Conservation (phyloP, 2,888 invertebrate species). For the Drepana falcataria region DNA sequence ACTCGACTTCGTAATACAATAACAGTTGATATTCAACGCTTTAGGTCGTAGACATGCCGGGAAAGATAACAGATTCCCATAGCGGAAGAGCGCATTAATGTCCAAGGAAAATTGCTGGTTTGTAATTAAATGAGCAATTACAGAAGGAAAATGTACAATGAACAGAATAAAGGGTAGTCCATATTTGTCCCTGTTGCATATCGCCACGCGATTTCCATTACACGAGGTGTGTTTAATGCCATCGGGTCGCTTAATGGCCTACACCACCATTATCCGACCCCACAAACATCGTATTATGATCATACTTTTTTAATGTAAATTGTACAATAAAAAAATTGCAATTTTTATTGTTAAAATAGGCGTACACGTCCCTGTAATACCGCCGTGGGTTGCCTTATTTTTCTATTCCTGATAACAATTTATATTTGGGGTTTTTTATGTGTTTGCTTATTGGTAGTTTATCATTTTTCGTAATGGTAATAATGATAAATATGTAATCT, state of each 20-base stretch:
- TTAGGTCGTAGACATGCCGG: neutral
- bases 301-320: slow-evolving; percentile 56
- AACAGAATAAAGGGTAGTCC: slow-evolving; percentile 35
- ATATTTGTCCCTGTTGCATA: slow-evolving; percentile 46
- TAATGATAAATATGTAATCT: slow-evolving; percentile 17
- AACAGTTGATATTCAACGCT: neutral
- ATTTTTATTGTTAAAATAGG: slow-evolving; percentile 58
- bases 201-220: slow-evolving; percentile 63
- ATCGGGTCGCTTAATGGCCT: slow-evolving; percentile 61
- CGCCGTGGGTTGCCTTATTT: slow-evolving; percentile 59
- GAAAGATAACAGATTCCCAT: neutral
- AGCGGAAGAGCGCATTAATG: neutral
- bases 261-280: slow-evolving; percentile 62
- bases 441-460: slow-evolving; percentile 19
- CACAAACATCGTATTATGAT: slow-evolving; percentile 33
- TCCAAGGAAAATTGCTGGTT: neutral
- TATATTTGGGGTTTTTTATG: slow-evolving; percentile 18
- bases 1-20: neutral
- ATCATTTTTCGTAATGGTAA: slow-evolving; percentile 10
- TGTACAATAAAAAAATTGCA: slow-evolving; percentile 60
- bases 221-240: slow-evolving; percentile 61
- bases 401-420: slow-evolving; percentile 40
- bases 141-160: slow-evolving; percentile 13
- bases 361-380: slow-evolving; percentile 52
- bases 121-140: slow-evolving; percentile 1